A percentile compares a stretch with the other conserved stretches of the same genome.
Evolutionary conservation across 1,140 invertebrate species (phyloP).

Genomic region (Heterodera schachtii): DNA sequence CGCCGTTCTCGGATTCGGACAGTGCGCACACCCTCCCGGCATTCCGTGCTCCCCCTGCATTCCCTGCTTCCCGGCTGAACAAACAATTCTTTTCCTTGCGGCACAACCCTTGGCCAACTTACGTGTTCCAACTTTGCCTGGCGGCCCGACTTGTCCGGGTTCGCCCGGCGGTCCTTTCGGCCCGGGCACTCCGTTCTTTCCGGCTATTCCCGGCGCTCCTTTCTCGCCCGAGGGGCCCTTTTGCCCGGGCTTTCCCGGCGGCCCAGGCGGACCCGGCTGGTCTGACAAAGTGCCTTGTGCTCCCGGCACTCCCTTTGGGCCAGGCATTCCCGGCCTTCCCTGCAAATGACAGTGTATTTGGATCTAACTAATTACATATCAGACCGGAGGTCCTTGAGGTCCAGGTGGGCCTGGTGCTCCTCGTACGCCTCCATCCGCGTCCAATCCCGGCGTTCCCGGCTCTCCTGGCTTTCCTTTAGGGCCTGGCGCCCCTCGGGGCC

Average conservation of each 20-base stretch:
- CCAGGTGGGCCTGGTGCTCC: conserved; percentile 21
- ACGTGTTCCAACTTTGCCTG: conserved; percentile 30
- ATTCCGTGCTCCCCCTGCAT: conserved; percentile 26
- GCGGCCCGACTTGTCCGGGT: conserved; percentile 15
- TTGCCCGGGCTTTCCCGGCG: conserved; percentile 7
- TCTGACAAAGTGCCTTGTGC: conserved; percentile 18
- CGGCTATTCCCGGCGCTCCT: conserved; percentile 29
- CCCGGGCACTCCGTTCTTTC: conserved; percentile 19
- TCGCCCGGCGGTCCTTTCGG: conserved; percentile 28
- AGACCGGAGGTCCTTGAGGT: conserved; percentile 27
- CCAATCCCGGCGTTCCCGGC: conserved; percentile 18
- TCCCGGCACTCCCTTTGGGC: conserved; percentile 28
- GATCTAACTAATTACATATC: too few species aligned
- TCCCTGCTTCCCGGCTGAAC: conserved; percentile 23
- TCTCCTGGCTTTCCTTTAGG: conserved; percentile 34
- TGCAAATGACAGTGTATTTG: neutral
- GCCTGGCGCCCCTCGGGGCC: conserved; percentile 39
- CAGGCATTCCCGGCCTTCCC: conserved; percentile 37
- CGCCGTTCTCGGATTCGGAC: conserved; percentile 26
- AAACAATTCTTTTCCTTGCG: too few species aligned
- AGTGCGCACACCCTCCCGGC: conserved; percentile 29
- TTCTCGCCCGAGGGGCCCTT: conserved; percentile 24
- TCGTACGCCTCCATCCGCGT: conserved; percentile 24
- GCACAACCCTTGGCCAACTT: neutral
- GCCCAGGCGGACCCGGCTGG: conserved; percentile 25